phyloP scores from a whole-genome alignment of 2,888 invertebrate genomes.

The Carcina quercana region DNA sequence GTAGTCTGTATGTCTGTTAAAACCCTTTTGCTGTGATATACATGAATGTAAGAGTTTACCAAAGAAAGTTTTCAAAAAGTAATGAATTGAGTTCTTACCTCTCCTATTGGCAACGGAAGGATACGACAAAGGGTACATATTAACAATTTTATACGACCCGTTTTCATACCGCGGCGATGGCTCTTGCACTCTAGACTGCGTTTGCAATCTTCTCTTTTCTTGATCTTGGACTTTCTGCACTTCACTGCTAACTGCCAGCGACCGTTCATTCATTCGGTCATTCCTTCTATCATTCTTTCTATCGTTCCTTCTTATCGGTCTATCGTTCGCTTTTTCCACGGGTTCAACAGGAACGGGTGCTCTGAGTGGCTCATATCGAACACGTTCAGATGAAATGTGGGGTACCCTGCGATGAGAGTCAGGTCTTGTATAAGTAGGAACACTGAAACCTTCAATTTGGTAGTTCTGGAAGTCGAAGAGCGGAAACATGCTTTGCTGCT shows the following conservation, averaged over 20 bases:
- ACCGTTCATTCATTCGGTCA: constrained; percentile 7
- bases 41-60: too few relatives aligned
- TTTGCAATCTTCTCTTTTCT: constrained; percentile 10
- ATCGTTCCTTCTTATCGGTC: constrained; percentile 1
- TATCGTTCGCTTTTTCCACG: not conserved
- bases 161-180: constrained; percentile 12
- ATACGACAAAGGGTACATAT: constrained; percentile 21
- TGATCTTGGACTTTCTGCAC: constrained; percentile 16
- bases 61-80: too few relatives aligned
- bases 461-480: constrained; percentile 1
- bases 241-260: constrained; percentile 10
- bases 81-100: constrained; percentile 11
- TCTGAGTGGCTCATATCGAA: too few relatives aligned
- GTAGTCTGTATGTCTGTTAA: too few relatives aligned
- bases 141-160: constrained; percentile 29
- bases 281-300: constrained; percentile 6
- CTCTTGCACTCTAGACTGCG: constrained; percentile 2
- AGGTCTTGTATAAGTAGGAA: too few relatives aligned
- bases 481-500: not conserved
- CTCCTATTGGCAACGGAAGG: constrained; percentile 17
- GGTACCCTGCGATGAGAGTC: too few relatives aligned
- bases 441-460: too few relatives aligned
- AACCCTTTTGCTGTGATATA: too few relatives aligned
- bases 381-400: too few relatives aligned
- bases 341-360: not conserved